Base-by-base conservation (phyloP, 2,797 vertebrate genomes). In the Manis javanica region DNA sequence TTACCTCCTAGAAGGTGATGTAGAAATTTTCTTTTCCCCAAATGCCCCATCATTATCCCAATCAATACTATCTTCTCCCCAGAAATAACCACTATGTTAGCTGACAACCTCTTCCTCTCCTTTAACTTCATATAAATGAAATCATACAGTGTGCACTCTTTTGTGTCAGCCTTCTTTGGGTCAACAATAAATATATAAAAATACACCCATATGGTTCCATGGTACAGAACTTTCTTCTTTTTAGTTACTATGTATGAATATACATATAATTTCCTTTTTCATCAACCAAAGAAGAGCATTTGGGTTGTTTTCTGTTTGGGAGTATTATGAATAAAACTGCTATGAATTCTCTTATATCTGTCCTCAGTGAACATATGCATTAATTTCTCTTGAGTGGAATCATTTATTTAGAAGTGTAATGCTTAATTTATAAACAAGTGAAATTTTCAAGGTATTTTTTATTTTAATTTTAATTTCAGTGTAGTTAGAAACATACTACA, bases 391-490 rank as follows among this genome's bases (percentile, higher is more conserved):
- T 57, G 10, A 84, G 51, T 75, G 26, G 3, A 72, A 66, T 21
- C 63, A 42, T 42, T 79, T 68, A 83, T 87, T 66, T 63, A 63
- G 26, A 64, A 34, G 1, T 93, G 39, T 19, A 34, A 51, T 83
- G 37, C 26, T 93, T 91, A 83, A 91, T 77, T 87, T 57, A 31
- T 7, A 84, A 86, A 93, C 57, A 92, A 72, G 57, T 53, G 13
- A 72, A 68, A 87, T 7, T 87, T 72, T 84, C 11, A 53, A 68
- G 53, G 4, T 94, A 39, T 16, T 7, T 49, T 91, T 69, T 53
- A 63, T 29, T 34, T 74, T 92, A 57, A 53, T 18, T 61, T 96
- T 87, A 68, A 93, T 89, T 82, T 34, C 11, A 72, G 12, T 66
- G 1, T 81, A 42, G 10, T 29, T 31, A 64, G 68, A 91, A 89